These are phyloP conservation scores for Rhagonycha lutea DNA, from an alignment of 2,888 invertebrate genomes.

Conservation along the genomic window DNA sequence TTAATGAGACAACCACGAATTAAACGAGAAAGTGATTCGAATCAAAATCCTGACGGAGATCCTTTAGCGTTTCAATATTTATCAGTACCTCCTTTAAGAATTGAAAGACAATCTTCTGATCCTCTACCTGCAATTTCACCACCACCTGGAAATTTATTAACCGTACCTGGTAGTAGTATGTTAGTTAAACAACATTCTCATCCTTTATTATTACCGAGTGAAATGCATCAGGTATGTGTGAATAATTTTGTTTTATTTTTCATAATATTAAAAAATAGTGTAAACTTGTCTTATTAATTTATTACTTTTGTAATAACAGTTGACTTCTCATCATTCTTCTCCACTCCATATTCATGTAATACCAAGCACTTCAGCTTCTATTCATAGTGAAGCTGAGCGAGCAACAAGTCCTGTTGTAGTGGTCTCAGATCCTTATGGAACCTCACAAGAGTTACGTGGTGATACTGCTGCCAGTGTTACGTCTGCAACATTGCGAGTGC, in stretches of 20 bases:
- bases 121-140: conserved; percentile 60
- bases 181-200: conserved; percentile 71
- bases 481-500: conserved; percentile 54
- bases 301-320: conserved; percentile 4
- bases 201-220: conserved; percentile 64
- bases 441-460: conserved; percentile 44
- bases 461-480: conserved; percentile 36
- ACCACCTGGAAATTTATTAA: conserved; percentile 59
- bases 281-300: neutral
- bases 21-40: conserved; percentile 65
- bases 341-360: conserved; percentile 42
- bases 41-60: conserved; percentile 54
- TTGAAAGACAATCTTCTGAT: conserved; percentile 64
- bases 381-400: conserved; percentile 41
- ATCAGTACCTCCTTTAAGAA: conserved; percentile 58
- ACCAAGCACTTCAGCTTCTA: conserved; percentile 31
- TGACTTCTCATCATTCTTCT: conserved; percentile 28
- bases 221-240: conserved; percentile 50
- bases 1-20: conserved; percentile 70
- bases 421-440: conserved; percentile 50
- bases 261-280: neutral
- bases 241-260: neutral
- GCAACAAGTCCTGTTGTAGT: conserved; percentile 52
- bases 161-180: conserved; percentile 62
- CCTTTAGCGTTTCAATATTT: conserved; percentile 51